phyloP scores from a whole-genome alignment of 2,888 invertebrate genomes.

The Stomorhina lunata region DNA sequence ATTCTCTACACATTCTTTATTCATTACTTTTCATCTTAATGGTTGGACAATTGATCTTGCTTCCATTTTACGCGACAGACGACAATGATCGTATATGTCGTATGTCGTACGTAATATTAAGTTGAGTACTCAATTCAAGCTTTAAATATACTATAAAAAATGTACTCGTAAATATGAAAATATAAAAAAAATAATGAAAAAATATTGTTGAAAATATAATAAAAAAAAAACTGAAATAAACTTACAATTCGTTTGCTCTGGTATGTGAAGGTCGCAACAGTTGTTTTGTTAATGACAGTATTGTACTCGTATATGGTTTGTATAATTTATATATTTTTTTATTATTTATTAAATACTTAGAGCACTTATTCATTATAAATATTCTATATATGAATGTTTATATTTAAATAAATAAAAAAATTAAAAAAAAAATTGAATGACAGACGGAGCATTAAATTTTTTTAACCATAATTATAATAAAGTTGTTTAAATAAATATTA shows the following conservation, averaged over 20 bases:
- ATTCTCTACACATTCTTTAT: neutral
- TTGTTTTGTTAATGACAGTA: slow-evolving; percentile 78
- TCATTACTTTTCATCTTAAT: slow-evolving; percentile 18
- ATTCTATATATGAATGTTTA: slow-evolving; percentile 20
- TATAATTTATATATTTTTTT: slow-evolving; percentile 29
- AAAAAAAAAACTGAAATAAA: slow-evolving; percentile 37
- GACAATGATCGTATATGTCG: too few relatives aligned
- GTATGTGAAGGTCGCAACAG: slow-evolving; percentile 80
- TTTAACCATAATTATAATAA: slow-evolving; percentile 38
- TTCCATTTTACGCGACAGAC: slow-evolving; percentile 8
- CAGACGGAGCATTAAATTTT: neutral
- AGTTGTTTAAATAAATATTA: slow-evolving; percentile 14
- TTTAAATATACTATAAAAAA: slow-evolving; percentile 37
- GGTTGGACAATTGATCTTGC: slow-evolving; percentile 18
- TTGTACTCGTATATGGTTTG: slow-evolving; percentile 40
- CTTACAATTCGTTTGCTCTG: slow-evolving; percentile 76
- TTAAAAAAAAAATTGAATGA: slow-evolving; percentile 2
- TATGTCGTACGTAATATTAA: too few relatives aligned
- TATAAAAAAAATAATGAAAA: slow-evolving; percentile 10
- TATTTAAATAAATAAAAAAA: slow-evolving; percentile 9
- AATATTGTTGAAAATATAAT: neutral
- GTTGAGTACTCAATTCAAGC: slow-evolving; percentile 56
- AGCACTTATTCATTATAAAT: slow-evolving; percentile 24
- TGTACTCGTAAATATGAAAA: slow-evolving; percentile 9
- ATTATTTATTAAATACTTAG: slow-evolving; percentile 21